phyloP scores from a whole-genome alignment of 2,113 vertebrate genomes.

The Podiceps cristatus region DNA sequence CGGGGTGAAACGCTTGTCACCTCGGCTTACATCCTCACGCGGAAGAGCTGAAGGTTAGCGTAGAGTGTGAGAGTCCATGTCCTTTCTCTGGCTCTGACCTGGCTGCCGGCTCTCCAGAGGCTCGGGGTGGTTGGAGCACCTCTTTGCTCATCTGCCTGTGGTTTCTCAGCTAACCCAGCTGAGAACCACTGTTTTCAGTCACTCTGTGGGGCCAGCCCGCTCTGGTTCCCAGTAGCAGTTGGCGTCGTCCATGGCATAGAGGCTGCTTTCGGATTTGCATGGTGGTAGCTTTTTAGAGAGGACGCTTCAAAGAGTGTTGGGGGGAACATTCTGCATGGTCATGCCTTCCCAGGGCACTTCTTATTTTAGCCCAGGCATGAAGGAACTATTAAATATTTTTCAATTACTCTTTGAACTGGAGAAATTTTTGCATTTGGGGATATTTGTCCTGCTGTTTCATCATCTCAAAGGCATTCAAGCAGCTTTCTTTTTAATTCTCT shows the following conservation, averaged over 20 bases:
- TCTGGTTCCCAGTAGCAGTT: not conserved
- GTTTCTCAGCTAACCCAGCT: not conserved
- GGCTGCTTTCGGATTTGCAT: not conserved
- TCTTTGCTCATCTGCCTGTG: not conserved
- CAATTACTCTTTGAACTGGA: not conserved
- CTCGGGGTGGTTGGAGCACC: not conserved
- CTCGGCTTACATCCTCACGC: not conserved
- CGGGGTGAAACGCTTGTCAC: not conserved
- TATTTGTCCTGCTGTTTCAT: not conserved
- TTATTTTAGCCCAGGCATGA: not conserved
- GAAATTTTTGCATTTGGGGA: not conserved
- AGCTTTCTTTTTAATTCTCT: not conserved
- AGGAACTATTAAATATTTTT: not conserved
- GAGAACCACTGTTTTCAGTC: not conserved
- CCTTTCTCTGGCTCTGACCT: not conserved
- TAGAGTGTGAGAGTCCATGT: not conserved
- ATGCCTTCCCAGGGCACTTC: not conserved
- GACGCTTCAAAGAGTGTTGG: not conserved
- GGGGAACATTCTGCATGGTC: not conserved
- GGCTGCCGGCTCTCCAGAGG: not conserved
- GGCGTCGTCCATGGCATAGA: rapidly evolving
- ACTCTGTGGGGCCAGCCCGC: not conserved
- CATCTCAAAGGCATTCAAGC: not conserved
- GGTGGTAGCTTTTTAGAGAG: not conserved
- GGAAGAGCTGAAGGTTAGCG: not conserved